Evolutionary conservation across 2,113 vertebrate species (phyloP).

Genomic region (Ornithorhynchus anatinus): DNA sequence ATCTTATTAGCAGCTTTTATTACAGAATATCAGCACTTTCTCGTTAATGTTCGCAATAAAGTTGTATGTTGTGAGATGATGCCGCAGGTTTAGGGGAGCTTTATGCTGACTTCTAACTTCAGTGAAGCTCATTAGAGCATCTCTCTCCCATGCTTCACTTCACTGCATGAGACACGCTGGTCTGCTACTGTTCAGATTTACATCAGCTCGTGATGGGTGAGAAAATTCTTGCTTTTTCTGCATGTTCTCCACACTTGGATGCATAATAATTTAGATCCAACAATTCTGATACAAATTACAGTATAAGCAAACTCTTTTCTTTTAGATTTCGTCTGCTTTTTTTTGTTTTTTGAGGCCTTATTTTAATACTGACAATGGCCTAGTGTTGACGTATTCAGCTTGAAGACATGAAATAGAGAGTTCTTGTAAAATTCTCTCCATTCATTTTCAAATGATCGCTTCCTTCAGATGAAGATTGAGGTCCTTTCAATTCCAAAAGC

Average conservation of each 20-base stretch:
- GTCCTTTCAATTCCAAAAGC: too few species aligned
- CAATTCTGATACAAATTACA: background rate
- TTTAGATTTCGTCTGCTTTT: background rate
- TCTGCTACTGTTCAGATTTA: background rate
- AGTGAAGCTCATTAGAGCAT: conserved; percentile 5
- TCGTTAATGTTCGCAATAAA: conserved; percentile 20
- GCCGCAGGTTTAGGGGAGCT: background rate
- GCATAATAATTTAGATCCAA: background rate
- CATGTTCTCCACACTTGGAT: background rate
- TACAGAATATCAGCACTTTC: conserved; percentile 33
- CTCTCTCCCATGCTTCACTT: conserved; percentile 4
- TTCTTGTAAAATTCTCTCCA: too few species aligned
- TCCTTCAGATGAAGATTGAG: too few species aligned
- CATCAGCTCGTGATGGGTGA: background rate
- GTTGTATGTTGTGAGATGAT: background rate
- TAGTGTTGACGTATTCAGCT: too few species aligned
- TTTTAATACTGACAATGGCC: too few species aligned
- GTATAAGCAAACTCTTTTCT: background rate
- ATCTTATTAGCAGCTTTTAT: conserved; percentile 5
- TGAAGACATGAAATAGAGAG: too few species aligned
- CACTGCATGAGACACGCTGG: background rate
- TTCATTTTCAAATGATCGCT: too few species aligned
- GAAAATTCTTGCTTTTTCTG: background rate
- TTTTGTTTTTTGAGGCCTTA: background rate
- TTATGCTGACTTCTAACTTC: conserved; percentile 22